Conservation (phyloP, 2,113 vertebrate genomes). For the Cygnus buccinator region DNA sequence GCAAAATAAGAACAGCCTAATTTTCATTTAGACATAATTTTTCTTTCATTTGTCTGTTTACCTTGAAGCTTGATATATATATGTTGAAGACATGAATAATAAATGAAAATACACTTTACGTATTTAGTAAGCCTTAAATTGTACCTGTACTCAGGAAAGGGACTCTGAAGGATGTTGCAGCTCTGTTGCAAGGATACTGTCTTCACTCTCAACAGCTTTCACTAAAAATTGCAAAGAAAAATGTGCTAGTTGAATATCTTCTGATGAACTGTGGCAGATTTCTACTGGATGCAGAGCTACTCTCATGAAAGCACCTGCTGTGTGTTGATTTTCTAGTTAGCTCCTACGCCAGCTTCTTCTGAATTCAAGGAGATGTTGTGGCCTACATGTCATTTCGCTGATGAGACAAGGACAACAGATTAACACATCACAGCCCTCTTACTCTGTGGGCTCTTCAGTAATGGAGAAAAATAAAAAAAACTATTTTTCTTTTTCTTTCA, state of each 20-base stretch:
- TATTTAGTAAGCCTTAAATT: not conserved
- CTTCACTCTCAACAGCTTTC: not conserved
- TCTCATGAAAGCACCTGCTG: not conserved
- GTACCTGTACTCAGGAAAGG: not conserved
- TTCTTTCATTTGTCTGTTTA: not conserved
- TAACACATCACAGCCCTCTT: not conserved
- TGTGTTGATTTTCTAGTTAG: not conserved
- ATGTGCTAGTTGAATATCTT: not conserved
- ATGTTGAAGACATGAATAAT: not conserved
- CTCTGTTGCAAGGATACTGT: not conserved
- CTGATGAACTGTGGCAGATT: not conserved
- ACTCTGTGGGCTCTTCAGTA: not conserved
- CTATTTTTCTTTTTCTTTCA: no score
- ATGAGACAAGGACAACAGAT: not conserved
- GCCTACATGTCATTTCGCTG: not conserved
- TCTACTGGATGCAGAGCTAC: not conserved
- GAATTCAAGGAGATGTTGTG: not conserved
- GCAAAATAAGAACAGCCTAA: not conserved
- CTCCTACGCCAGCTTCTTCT: not conserved
- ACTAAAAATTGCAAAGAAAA: not conserved
- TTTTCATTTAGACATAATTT: not conserved
- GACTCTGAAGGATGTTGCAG: not conserved
- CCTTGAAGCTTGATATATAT: not conserved
- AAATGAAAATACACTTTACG: not conserved
- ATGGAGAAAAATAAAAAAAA: not conserved